Percentiles rank a stretch among this genome's conserved stretches.
Evolutionary conservation across 2,888 invertebrate genomes (phyloP).

Genomic region (Dasypogon diadema): DNA sequence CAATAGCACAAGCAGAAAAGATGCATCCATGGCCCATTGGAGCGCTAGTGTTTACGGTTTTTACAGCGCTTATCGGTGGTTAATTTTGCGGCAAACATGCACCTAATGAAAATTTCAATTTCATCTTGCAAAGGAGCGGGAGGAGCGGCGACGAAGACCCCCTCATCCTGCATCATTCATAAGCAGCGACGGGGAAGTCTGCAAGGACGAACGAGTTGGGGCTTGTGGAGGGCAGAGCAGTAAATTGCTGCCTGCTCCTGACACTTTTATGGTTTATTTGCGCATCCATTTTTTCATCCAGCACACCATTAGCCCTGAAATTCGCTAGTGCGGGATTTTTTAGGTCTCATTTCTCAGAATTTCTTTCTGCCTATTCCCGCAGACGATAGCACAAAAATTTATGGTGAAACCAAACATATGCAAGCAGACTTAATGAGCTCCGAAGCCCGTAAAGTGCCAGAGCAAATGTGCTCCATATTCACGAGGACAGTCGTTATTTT

Average conservation of each 20-base stretch:
- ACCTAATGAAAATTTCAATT: constrained; percentile 35
- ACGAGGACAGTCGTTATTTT: background rate
- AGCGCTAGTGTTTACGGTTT: constrained; percentile 11
- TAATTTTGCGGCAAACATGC: constrained; percentile 30
- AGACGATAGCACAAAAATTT: background rate
- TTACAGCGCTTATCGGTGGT: constrained; percentile 27
- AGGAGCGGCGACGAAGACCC: background rate
- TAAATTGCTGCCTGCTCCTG: background rate
- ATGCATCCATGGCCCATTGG: background rate
- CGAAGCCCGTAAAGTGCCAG: background rate
- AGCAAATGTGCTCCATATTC: no score
- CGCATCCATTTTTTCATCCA: constrained; percentile 1
- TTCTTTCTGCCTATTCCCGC: background rate
- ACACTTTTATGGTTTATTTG: constrained; percentile 27
- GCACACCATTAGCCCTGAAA: background rate
- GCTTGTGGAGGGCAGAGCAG: no score
- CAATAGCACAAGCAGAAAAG: background rate
- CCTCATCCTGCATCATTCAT: no score
- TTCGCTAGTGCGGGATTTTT: background rate
- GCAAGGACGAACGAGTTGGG: no score
- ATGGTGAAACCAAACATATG: background rate
- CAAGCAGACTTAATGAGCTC: background rate
- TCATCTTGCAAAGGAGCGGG: background rate
- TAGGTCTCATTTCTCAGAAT: background rate
- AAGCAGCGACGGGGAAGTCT: no score